Conservation (phyloP, 2,888 invertebrate species). For the Stenodema calcarata region DNA sequence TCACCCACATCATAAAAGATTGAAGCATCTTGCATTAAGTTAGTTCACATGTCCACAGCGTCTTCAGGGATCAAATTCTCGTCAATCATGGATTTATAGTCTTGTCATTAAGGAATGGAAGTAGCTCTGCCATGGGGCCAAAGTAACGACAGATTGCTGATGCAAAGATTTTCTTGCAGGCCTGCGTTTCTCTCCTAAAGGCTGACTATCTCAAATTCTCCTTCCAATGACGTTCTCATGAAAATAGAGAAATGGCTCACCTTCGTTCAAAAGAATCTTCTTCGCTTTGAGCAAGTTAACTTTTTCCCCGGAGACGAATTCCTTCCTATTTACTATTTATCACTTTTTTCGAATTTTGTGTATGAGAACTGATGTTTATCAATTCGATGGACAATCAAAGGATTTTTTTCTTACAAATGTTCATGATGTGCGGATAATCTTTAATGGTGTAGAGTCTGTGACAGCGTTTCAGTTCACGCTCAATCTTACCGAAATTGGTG, state of each 20-base stretch:
- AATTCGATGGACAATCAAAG: conserved; percentile 51
- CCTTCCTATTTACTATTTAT: background rate
- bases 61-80: no score
- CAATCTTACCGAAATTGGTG: conserved; percentile 53
- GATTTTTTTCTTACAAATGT: conserved; percentile 36
- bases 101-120: no score
- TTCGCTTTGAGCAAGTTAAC: background rate
- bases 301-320: background rate
- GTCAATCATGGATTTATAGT: no score
- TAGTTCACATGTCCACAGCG: no score
- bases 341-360: background rate
- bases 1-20: no score
- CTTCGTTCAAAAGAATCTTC: background rate
- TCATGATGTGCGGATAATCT: conserved; percentile 34
- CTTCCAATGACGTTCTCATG: no score
- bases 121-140: no score
- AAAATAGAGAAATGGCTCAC: background rate
- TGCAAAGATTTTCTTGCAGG: no score
- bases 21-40: no score
- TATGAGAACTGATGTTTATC: background rate
- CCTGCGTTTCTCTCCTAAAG: no score
- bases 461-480: conserved; percentile 48
- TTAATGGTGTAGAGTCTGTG: conserved; percentile 46
- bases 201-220: no score
- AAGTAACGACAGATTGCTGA: no score